Evolutionary conservation across 2,797 vertebrate genomes (phyloP).

Genomic region (Pseudochirops corinnae): DNA sequence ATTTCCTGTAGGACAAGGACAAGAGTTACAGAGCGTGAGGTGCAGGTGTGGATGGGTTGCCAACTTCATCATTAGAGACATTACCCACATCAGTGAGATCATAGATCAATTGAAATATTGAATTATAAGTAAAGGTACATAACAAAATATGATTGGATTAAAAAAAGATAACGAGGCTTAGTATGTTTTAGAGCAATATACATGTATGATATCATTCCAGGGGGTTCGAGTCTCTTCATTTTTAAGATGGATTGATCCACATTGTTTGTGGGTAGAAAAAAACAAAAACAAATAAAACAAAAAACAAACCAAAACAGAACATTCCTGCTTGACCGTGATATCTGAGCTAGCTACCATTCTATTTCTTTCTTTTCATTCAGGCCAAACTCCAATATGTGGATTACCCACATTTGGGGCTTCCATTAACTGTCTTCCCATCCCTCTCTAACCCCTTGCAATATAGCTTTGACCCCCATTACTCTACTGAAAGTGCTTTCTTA

Average conservation of each 20-base stretch:
- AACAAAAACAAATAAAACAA: background rate
- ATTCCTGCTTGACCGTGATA: background rate
- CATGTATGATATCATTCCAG: background rate
- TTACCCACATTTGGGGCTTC: constrained; percentile 23
- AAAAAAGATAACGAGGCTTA: background rate
- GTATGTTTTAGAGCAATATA: background rate
- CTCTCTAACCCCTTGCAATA: constrained; percentile 11
- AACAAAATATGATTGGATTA: background rate
- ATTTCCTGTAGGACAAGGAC: background rate
- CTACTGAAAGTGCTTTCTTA: constrained; percentile 64
- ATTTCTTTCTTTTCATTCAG: background rate
- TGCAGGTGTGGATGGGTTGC: background rate
- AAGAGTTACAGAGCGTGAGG: background rate
- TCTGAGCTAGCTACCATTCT: constrained; percentile 11
- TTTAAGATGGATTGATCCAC: background rate
- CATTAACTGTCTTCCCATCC: constrained; percentile 57
- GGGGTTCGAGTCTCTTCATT: background rate
- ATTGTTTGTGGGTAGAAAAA: background rate
- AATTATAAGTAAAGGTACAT: background rate
- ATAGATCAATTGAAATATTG: background rate
- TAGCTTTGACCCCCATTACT: constrained; percentile 66
- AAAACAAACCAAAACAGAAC: background rate
- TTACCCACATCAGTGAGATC: background rate
- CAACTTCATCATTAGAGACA: background rate
- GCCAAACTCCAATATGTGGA: constrained; percentile 15